phyloP scores from a whole-genome alignment of 2,113 vertebrate genomes.

The Vicugna pacos region DNA sequence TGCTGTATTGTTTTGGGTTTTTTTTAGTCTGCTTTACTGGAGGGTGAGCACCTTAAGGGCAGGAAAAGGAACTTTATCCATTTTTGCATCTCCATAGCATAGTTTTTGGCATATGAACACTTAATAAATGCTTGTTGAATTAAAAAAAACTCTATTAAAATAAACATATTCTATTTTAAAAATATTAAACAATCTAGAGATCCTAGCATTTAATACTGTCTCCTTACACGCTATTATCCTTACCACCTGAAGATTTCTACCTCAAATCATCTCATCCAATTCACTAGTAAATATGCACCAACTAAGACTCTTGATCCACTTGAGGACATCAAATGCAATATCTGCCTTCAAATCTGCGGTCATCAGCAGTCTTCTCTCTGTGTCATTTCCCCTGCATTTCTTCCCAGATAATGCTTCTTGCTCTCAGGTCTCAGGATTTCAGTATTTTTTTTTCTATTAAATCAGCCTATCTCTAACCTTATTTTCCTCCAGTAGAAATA shows the following conservation, averaged over 20 bases:
- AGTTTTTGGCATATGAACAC: slow-evolving; percentile 65
- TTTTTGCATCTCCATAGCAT: slow-evolving; percentile 54
- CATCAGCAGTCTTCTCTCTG: background rate
- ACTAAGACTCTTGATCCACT: background rate
- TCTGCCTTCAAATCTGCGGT: background rate
- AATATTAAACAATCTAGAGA: background rate
- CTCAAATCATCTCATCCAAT: background rate
- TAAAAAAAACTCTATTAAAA: too few species aligned
- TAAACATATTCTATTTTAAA: background rate
- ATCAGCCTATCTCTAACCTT: background rate
- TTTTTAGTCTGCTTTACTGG: slow-evolving; percentile 67
- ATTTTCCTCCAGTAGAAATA: background rate
- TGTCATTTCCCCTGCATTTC: background rate
- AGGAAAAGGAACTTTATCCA: slow-evolving; percentile 69
- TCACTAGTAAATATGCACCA: background rate
- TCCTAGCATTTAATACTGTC: background rate
- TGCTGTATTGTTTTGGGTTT: slow-evolving; percentile 72
- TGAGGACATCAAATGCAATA: background rate
- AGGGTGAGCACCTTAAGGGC: slow-evolving; percentile 81
- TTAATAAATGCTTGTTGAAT: slow-evolving; percentile 73
- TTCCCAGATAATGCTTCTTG: background rate
- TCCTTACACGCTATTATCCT: background rate
- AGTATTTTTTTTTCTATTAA: background rate
- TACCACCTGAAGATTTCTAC: background rate
- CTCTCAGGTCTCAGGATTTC: background rate